Conservation (phyloP, 2,888 invertebrate genomes). For the Ischnus inquisitorius region DNA sequence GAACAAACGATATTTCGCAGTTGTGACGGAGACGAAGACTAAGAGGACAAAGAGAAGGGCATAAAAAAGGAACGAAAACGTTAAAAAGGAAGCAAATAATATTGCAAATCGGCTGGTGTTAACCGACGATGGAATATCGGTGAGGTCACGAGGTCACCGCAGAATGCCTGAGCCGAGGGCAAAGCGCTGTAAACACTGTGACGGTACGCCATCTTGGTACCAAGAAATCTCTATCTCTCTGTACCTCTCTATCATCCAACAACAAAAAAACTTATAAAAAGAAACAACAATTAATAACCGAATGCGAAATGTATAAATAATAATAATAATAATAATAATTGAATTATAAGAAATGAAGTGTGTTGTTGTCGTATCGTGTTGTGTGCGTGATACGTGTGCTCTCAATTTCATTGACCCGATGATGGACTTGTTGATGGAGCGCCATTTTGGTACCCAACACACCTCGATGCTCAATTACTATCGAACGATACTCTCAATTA, state of each 20-base stretch:
- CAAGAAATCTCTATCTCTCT: slow-evolving; percentile 23
- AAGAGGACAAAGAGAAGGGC: slow-evolving; percentile 18
- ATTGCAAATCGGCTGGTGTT: slow-evolving; percentile 58
- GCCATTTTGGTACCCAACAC: slow-evolving; percentile 44
- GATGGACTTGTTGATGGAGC: slow-evolving; percentile 45
- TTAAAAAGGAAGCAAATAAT: slow-evolving; percentile 67
- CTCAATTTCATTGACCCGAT: slow-evolving; percentile 39
- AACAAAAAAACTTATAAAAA: slow-evolving; percentile 7
- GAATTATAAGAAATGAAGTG: slow-evolving; percentile 48
- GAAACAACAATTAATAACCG: slow-evolving; percentile 37
- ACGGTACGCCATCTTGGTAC: slow-evolving; percentile 88
- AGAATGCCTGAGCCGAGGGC: slow-evolving; percentile 92
- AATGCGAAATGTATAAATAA: slow-evolving; percentile 16
- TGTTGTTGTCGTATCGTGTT: slow-evolving; percentile 58
- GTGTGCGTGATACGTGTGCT: slow-evolving; percentile 35
- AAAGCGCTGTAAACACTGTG: slow-evolving; percentile 97
- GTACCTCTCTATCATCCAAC: slow-evolving; percentile 7
- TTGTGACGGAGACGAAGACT: slow-evolving; percentile 34
- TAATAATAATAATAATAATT: slow-evolving; percentile 50
- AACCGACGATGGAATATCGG: slow-evolving; percentile 84
- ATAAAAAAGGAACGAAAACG: slow-evolving; percentile 64
- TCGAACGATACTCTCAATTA: slow-evolving; percentile 20
- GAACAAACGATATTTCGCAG: slow-evolving; percentile 8
- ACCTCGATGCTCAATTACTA: slow-evolving; percentile 35
- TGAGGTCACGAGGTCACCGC: slow-evolving; percentile 85